Percentiles rank a stretch among this genome's conserved stretches.
These are phyloP conservation scores for Archivesica marissinica DNA, from an alignment of 1,140 invertebrate species.

Conservation along the genomic window DNA sequence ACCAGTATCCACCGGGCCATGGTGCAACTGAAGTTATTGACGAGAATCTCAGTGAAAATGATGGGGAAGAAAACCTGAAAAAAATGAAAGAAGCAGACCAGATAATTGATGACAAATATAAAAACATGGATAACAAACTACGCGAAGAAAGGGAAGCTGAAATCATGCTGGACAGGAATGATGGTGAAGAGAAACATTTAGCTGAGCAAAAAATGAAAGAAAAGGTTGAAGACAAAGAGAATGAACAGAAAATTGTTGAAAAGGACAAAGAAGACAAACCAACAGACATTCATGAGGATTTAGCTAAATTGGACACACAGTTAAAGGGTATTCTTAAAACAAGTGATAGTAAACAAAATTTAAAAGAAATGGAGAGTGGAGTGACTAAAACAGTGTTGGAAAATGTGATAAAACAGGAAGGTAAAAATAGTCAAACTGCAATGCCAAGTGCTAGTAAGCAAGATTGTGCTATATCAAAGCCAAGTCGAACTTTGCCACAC, in stretches of 20 bases:
- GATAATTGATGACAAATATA: conserved; percentile 74
- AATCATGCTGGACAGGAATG: conserved; percentile 61
- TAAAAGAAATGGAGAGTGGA: conserved; percentile 39
- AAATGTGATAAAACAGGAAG: conserved; percentile 31
- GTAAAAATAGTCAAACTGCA: neutral
- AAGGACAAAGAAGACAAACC: conserved; percentile 58
- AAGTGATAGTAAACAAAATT: conserved; percentile 41
- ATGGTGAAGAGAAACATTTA: conserved; percentile 71
- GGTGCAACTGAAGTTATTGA: conserved; percentile 81
- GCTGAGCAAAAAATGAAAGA: conserved; percentile 75
- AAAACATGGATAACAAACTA: conserved; percentile 78
- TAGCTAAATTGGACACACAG: conserved; percentile 56
- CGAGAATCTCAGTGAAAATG: conserved; percentile 80
- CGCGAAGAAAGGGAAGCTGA: conserved; percentile 77
- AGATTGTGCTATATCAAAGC: conserved; percentile 45
- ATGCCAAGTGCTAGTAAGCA: conserved; percentile 33
- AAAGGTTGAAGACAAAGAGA: conserved; percentile 74
- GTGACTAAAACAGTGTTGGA: conserved; percentile 8
- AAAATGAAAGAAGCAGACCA: conserved; percentile 74
- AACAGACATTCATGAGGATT: conserved; percentile 47
- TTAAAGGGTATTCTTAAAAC: conserved; percentile 52
- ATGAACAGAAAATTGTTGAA: conserved; percentile 32
- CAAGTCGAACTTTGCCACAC: conserved; percentile 51
- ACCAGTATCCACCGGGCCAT: conserved; percentile 57
- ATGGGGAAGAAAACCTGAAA: conserved; percentile 74